phyloP scores from a whole-genome alignment of 2,113 vertebrate species.

The Azemiops feae region DNA sequence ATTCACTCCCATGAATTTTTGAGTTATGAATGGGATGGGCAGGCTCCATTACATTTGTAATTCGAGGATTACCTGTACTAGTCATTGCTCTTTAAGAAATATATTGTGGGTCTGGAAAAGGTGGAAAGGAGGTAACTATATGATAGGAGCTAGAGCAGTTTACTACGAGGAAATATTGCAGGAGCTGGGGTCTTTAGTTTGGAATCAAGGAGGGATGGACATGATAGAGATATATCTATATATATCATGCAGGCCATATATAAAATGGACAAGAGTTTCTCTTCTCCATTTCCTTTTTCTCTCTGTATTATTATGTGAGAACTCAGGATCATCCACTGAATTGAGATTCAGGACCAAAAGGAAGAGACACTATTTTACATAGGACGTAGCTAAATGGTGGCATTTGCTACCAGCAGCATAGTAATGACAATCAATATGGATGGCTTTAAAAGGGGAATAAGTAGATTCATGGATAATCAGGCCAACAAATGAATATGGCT shows the following conservation, averaged over 20 bases:
- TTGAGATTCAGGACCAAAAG: background rate
- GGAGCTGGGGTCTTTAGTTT: background rate
- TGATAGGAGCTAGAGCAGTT: background rate
- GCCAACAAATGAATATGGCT: background rate
- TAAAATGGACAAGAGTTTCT: background rate
- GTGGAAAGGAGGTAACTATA: no score
- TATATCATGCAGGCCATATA: background rate
- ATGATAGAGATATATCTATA: background rate
- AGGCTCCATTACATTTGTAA: no score
- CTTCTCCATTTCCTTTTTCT: background rate
- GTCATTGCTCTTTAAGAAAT: no score
- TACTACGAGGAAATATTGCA: background rate
- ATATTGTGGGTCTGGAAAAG: no score
- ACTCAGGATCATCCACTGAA: background rate
- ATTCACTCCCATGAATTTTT: no score
- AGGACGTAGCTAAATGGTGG: background rate
- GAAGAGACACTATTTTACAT: background rate
- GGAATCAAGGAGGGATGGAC: background rate
- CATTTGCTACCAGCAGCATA: background rate
- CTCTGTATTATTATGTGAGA: background rate
- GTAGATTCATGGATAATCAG: background rate
- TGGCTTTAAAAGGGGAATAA: background rate
- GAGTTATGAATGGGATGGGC: no score
- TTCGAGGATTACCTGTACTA: no score
- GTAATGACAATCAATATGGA: background rate